Evolutionary conservation across 2,797 vertebrate species (phyloP), one percentile per base, ranked within the genome.

Genomic region (Ispidina picta): DNA sequence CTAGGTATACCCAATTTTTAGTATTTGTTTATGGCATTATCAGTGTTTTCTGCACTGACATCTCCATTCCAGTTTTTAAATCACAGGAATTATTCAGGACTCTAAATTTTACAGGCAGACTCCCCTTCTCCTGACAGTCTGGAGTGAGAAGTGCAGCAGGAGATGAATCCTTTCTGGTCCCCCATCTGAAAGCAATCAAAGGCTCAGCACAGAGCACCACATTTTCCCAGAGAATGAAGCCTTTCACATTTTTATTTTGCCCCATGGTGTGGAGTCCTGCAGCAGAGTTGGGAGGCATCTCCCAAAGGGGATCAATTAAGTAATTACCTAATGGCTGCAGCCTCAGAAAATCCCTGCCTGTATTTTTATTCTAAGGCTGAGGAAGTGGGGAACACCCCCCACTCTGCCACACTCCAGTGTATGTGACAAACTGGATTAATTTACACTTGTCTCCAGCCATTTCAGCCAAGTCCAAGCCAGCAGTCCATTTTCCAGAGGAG

Each of bases 401-500:
- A 71, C 68, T 10, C 60, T 65, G 83, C 54, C 77, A 89, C 83
- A 86, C 80, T 91, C 52, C 71, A 44, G 2, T 25, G 58, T 91
- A 88, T 41, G 85, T 93, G 91, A 95, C 94, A 94, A 93, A 94
- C 71, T 71, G 92, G 68, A 93, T 92, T 93, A 89, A 93, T 94
- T 81, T 66, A 82, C 85, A 64, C 43, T 41, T 19, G 86, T 82
- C 74, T 5, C 52, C 83, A 91, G 72, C 70, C 88, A 80, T 90
- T 90, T 91, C 92, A 89, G 89, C 86, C 73, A 31, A 49, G 76
- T 81, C 20, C 15, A 48, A 93, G 71, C 25, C 75, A 79, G 69
- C 81, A 92, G 87, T 41, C 70, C 60, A 60, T 92, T 94, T 89
- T 64, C 92, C 69, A 60, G 46, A 78, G 80, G 49, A 89, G 87